Percentiles rank a stretch among this genome's conserved stretches.
phyloP scores from a whole-genome alignment of 2,113 vertebrate genomes.

The Proteles cristata region DNA sequence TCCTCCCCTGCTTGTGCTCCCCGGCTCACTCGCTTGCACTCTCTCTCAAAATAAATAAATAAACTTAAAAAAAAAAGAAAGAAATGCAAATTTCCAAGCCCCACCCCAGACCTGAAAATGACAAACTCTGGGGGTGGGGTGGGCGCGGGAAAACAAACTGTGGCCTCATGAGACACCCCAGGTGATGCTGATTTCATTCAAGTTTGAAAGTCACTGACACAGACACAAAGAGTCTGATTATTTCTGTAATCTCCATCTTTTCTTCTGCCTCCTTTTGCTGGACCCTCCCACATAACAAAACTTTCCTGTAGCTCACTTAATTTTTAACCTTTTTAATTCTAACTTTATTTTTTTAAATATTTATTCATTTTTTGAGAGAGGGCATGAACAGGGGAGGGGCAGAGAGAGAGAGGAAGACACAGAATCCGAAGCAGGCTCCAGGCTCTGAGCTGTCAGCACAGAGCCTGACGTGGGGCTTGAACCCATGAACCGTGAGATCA shows the following conservation, averaged over 20 bases:
- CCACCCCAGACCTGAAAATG: background rate
- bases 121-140: background rate
- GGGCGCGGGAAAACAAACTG: background rate
- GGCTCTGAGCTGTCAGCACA: too few species aligned
- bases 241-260: background rate
- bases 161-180: background rate
- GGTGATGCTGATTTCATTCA: background rate
- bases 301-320: conserved; percentile 5
- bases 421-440: background rate
- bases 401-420: too few species aligned
- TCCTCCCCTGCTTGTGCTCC: too few species aligned
- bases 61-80: too few species aligned
- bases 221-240: background rate
- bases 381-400: too few species aligned
- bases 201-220: background rate
- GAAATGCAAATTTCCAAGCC: background rate
- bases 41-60: too few species aligned
- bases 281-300: background rate
- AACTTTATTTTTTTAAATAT: background rate
- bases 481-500: too few species aligned
- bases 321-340: conserved; percentile 71
- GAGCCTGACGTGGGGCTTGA: too few species aligned
- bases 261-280: background rate
- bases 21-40: rapidly evolving
- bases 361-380: too few species aligned